Conservation (phyloP, 2,888 invertebrate genomes). For the Drosophila bunnanda region DNA sequence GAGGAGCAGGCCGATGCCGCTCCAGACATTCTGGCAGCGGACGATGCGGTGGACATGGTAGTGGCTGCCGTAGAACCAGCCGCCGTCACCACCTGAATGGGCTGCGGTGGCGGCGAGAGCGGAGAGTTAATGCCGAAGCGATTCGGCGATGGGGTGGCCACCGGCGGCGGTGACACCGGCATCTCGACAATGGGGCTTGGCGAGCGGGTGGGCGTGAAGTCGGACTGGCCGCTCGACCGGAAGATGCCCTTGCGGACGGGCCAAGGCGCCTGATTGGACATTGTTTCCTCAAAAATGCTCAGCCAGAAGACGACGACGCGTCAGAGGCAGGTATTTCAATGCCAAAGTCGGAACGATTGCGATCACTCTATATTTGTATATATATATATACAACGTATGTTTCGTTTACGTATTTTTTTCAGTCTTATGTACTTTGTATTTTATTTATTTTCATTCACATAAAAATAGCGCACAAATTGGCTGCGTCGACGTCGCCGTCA, state of each 20-base stretch:
- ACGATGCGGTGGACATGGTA: slow-evolving; percentile 57
- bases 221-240: slow-evolving; percentile 85
- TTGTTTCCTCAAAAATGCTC: slow-evolving; percentile 29
- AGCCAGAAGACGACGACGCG: neutral
- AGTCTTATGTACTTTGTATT: slow-evolving; percentile 43
- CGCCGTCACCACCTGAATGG: slow-evolving; percentile 70
- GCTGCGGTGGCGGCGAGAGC: slow-evolving; percentile 81
- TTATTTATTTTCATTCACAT: slow-evolving; percentile 70
- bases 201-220: slow-evolving; percentile 83
- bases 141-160: slow-evolving; percentile 41
- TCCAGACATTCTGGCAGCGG: slow-evolving; percentile 60
- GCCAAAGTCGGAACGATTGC: slow-evolving; percentile 38
- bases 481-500: slow-evolving; percentile 50
- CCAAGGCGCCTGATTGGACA: slow-evolving; percentile 89
- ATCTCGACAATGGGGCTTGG: slow-evolving; percentile 85
- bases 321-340: slow-evolving; percentile 43
- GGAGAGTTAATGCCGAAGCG: slow-evolving; percentile 64
- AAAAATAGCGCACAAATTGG: slow-evolving; percentile 77
- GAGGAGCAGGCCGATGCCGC: slow-evolving; percentile 43
- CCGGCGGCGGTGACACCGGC: slow-evolving; percentile 83
- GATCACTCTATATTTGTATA: slow-evolving; percentile 17
- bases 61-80: slow-evolving; percentile 45
- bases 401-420: slow-evolving; percentile 16
- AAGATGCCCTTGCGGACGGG: slow-evolving; percentile 88
- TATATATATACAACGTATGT: slow-evolving; percentile 6